Base-by-base conservation (phyloP, 92 coral and sea anemone genomes). In the Actinostola sp. region DNA sequence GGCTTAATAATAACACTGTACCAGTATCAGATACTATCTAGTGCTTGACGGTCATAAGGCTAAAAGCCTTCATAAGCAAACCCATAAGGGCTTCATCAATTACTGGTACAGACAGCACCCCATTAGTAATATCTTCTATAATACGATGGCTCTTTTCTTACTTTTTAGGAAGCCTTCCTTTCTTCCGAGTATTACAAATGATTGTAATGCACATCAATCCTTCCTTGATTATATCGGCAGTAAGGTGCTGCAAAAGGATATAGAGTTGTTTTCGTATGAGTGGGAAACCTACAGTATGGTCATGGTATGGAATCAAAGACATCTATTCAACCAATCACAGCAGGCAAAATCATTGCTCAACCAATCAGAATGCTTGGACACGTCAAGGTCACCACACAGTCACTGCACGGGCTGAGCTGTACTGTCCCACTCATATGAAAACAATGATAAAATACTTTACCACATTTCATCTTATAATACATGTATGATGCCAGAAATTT, bases 21-120 rank as follows among this genome's bases (percentile, higher is more conserved):
- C 91, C 92, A 83, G 85, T 77, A 89, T 87, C 92, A 87, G 92
- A 87, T 82, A 83, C 92, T 87, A 83, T 87, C 92, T 87, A 87
- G 89, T 87, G 89, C 85, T 76, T 51, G 45, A 58, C 50, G 25
- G 67, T 77, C 88, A 84, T 39, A n/a, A 78, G 79, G 63, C 33
- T 31, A 58, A 36, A 35, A 20, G 64, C 51, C 57, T 72, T 57
- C 67, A 45, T 52, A 57, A 33, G 68, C 38, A 63, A 60, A 41
- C 66, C 32, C 67, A 50, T 50, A 57, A 54, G 38, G 67, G 72
- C 59, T 81, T 56, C 90, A 85, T 85, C 90, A 85, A 46, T 63
- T 86, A 75, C 90, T 78, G 86, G 73, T 39, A 35, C 32, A 57
- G 24, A 10, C 15, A 56, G 0, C 2, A 30, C 2, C 14, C n/a